Conservation (phyloP, 2,888 invertebrate species). For the Pachymerium ferrugineum region DNA sequence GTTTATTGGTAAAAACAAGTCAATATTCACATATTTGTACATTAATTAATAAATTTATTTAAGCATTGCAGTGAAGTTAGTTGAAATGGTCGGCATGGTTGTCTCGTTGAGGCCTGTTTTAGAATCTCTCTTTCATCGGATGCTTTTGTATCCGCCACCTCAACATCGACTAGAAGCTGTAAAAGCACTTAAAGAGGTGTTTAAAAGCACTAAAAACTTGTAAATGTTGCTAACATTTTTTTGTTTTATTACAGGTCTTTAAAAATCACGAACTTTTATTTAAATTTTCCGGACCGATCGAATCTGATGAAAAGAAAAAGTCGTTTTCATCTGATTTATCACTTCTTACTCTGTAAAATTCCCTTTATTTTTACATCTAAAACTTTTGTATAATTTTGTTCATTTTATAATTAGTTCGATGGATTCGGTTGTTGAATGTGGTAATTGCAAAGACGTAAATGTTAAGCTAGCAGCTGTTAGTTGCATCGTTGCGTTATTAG, state of each 20-base stretch:
- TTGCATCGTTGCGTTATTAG: slow-evolving; percentile 60
- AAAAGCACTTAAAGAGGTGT: slow-evolving; percentile 68
- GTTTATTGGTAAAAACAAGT: slow-evolving; percentile 65
- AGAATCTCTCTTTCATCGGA: slow-evolving; percentile 87
- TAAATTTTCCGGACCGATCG: slow-evolving; percentile 60
- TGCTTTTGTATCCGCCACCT: slow-evolving; percentile 80
- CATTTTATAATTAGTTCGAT: slow-evolving; percentile 60
- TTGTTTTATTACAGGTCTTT: slow-evolving; percentile 52
- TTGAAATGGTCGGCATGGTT: slow-evolving; percentile 79
- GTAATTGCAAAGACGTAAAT: slow-evolving; percentile 66
- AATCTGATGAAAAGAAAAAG: slow-evolving; percentile 52
- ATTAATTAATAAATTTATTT: slow-evolving; percentile 28
- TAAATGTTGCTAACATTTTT: neutral
- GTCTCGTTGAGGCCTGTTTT: slow-evolving; percentile 71
- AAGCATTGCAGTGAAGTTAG: slow-evolving; percentile 82
- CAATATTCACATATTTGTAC: neutral
- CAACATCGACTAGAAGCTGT: slow-evolving; percentile 78
- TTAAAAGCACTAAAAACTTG: neutral
- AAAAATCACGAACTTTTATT: slow-evolving; percentile 72
- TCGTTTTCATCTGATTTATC: slow-evolving; percentile 42
- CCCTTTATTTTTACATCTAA: slow-evolving; percentile 30
- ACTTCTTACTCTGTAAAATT: slow-evolving; percentile 47
- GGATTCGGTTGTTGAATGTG: slow-evolving; percentile 88
- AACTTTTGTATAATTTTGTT: slow-evolving; percentile 29
- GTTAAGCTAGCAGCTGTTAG: slow-evolving; percentile 46